These are phyloP conservation scores for Mus spretus DNA, from an alignment of 2,797 vertebrate species.

Conservation along the genomic window DNA sequence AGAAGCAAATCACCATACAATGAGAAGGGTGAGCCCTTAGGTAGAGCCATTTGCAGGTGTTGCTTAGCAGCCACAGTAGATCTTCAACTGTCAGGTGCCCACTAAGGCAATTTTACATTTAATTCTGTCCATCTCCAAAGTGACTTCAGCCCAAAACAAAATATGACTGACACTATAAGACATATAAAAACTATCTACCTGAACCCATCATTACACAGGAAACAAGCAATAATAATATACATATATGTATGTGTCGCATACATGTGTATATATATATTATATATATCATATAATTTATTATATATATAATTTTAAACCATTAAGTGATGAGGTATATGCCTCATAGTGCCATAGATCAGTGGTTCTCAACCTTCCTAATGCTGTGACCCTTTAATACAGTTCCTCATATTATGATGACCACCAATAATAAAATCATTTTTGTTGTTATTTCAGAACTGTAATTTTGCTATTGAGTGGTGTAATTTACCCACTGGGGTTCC, in stretches of 20 bases:
- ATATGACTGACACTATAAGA: neutral
- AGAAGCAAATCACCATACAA: neutral
- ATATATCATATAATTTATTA: neutral
- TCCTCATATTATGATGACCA: neutral
- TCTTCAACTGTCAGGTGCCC: neutral
- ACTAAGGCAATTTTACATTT: neutral
- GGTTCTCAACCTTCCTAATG: neutral
- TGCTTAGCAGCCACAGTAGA: neutral
- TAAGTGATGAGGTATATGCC: neutral
- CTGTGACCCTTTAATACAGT: neutral
- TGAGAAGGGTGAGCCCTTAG: neutral
- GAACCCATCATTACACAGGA: neutral
- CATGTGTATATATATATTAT: neutral
- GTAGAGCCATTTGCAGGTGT: neutral
- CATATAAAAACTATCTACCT: neutral
- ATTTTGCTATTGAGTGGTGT: neutral
- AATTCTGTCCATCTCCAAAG: neutral
- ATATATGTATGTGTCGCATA: neutral
- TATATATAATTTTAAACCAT: neutral
- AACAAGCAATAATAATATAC: neutral
- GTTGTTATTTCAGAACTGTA: neutral
- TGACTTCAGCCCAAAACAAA: conserved; percentile 10
- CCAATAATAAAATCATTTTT: neutral
- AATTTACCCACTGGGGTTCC: neutral
- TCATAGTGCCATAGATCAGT: neutral